Percentiles rank a stretch among this genome's conserved stretches.
Evolutionary conservation across 1,140 invertebrate species (phyloP).

Genomic region (Zaprionus tsacasi): DNA sequence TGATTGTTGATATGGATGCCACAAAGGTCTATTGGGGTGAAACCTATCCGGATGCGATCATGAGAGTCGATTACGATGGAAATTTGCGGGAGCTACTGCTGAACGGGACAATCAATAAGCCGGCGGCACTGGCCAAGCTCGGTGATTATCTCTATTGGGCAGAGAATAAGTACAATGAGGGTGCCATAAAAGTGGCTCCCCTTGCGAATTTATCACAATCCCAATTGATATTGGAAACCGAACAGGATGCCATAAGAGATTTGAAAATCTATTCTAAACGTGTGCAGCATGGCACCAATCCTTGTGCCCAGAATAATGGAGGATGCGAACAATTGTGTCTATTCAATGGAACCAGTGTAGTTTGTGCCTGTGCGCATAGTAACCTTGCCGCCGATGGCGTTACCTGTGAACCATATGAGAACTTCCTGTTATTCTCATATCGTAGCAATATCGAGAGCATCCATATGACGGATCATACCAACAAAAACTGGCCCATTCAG

Average conservation of each 20-base stretch:
- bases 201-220: conserved; percentile 86
- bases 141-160: conserved; percentile 81
- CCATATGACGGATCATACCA: conserved; percentile 88
- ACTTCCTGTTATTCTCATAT: conserved; percentile 91
- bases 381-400: conserved; percentile 87
- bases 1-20: conserved; percentile 90
- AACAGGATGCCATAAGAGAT: conserved; percentile 90
- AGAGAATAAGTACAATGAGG: conserved; percentile 87
- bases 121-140: conserved; percentile 87
- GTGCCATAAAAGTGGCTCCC: conserved; percentile 88
- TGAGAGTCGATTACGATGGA: conserved; percentile 91
- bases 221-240: conserved; percentile 85
- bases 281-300: conserved; percentile 87
- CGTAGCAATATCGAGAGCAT: conserved; percentile 91
- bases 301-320: conserved; percentile 90
- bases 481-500: conserved; percentile 91
- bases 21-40: conserved; percentile 96
- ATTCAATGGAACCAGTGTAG: conserved; percentile 88
- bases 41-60: conserved; percentile 90
- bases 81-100: conserved; percentile 88
- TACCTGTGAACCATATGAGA: conserved; percentile 89
- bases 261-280: conserved; percentile 87
- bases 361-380: conserved; percentile 91
- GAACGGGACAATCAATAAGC: conserved; percentile 90
- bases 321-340: conserved; percentile 93